phyloP scores from a whole-genome alignment of 2,113 vertebrate species.

The Vanacampus margaritifer region DNA sequence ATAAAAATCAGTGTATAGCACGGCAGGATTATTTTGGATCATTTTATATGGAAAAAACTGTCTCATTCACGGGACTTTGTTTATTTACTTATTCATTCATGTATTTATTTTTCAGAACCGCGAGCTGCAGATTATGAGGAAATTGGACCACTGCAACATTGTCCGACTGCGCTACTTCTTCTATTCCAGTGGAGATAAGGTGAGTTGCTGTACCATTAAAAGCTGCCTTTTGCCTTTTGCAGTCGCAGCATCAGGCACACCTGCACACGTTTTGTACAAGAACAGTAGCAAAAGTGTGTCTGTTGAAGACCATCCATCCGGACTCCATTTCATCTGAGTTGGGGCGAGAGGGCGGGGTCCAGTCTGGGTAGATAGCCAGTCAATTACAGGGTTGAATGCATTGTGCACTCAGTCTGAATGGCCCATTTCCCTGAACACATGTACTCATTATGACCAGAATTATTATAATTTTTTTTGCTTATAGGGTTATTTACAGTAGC shows the following conservation, averaged over 20 bases:
- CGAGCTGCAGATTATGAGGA: slow-evolving; percentile 99
- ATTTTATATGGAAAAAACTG: no score
- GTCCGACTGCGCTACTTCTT: slow-evolving; percentile 99
- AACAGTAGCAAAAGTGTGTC: not conserved
- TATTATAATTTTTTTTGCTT: no score
- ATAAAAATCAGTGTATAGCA: no score
- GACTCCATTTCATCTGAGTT: not conserved
- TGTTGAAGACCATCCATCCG: not conserved
- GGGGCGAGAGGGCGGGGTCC: no score
- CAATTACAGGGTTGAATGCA: no score
- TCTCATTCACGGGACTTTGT: no score
- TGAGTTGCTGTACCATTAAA: slow-evolving; percentile 53
- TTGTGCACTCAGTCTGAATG: no score
- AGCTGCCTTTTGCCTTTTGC: not conserved
- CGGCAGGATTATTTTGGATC: no score
- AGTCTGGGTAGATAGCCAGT: no score
- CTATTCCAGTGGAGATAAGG: slow-evolving; percentile 99
- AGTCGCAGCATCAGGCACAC: not conserved
- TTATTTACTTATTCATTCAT: not conserved
- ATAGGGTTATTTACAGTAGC: no score
- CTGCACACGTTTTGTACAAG: not conserved
- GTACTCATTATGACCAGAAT: no score
- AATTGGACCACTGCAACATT: slow-evolving; percentile 99
- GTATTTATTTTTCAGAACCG: slow-evolving; percentile 82
- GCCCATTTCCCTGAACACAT: no score